These are phyloP conservation scores for Lophochroa leadbeateri DNA, from an alignment of 2,113 vertebrate genomes.

Conservation along the genomic window DNA sequence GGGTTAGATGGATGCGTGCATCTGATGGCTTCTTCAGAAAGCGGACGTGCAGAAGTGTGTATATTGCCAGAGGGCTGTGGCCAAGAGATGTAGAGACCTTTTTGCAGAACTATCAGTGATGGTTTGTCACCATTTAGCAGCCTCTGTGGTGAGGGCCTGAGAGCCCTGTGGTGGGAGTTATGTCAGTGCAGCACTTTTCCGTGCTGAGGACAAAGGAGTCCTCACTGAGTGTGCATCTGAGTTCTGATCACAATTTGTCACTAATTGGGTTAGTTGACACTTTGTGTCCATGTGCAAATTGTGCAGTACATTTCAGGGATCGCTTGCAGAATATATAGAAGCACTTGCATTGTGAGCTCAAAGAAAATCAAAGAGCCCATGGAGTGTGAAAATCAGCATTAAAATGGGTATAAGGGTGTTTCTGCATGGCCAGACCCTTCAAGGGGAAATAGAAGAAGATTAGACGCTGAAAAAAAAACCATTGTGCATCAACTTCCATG, in stretches of 20 bases:
- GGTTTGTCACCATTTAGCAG: background rate
- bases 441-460: background rate
- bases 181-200: background rate
- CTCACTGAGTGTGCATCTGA: background rate
- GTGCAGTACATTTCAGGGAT: background rate
- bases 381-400: background rate
- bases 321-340: background rate
- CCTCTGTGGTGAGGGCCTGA: background rate
- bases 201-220: background rate
- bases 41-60: background rate
- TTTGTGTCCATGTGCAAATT: background rate
- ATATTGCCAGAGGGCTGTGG: background rate
- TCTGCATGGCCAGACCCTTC: slow-evolving; percentile 26
- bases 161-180: background rate
- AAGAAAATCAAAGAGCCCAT: background rate
- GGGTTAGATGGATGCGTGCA: background rate
- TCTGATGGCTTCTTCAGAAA: background rate
- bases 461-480: background rate
- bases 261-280: background rate
- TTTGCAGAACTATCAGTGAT: background rate
- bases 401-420: background rate
- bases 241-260: background rate
- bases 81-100: background rate
- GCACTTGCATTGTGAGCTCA: background rate
- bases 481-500: slow-evolving; percentile 26